A percentile compares a stretch with the other conserved stretches of the same genome.
Evolutionary conservation across 2,113 vertebrate species (phyloP).

Genomic region (Glaucidium brasilianum): DNA sequence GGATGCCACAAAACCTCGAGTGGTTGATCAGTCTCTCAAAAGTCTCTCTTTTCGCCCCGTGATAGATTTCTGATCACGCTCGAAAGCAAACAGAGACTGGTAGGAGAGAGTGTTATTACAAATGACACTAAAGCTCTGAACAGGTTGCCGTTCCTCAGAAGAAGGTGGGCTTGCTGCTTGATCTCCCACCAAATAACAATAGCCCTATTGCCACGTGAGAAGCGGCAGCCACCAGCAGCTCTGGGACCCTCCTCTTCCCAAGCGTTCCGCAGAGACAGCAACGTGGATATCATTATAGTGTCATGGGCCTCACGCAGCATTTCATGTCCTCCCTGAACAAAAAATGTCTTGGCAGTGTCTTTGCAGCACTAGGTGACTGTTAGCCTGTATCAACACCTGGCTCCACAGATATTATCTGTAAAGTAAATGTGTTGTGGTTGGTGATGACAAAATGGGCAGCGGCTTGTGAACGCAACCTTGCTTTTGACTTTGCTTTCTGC

Average conservation of each 20-base stretch:
- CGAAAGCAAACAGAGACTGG: background rate
- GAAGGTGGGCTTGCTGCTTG: background rate
- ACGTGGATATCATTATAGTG: fast-evolving
- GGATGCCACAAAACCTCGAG: background rate
- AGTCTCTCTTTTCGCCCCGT: background rate
- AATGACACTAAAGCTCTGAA: background rate
- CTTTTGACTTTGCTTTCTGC: background rate
- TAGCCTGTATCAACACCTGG: background rate
- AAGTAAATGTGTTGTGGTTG: background rate
- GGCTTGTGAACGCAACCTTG: background rate
- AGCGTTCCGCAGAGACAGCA: background rate
- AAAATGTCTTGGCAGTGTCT: background rate
- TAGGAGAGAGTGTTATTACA: background rate
- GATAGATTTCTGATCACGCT: background rate
- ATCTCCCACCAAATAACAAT: background rate
- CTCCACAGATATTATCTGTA: background rate
- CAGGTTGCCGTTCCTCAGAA: background rate
- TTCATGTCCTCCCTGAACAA: background rate
- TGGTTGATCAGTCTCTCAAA: background rate
- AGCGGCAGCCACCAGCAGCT: background rate
- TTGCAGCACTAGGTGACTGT: background rate
- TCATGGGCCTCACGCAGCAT: background rate
- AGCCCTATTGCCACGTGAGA: background rate
- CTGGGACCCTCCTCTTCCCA: background rate
- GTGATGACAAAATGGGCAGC: background rate